Evolutionary conservation across 2,113 vertebrate species (phyloP).

Genomic region (Ariopsis seemanni): DNA sequence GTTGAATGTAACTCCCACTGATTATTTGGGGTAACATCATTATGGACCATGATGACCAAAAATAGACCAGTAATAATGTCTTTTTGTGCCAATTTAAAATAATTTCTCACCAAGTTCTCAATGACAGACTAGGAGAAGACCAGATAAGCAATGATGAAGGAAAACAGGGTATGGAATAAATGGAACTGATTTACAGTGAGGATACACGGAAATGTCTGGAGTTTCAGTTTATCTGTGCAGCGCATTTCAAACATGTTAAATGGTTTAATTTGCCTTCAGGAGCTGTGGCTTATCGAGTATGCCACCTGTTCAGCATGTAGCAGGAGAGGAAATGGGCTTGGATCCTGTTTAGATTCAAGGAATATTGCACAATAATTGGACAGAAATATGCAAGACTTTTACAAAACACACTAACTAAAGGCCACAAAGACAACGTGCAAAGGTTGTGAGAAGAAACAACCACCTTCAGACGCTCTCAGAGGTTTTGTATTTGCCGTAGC

Average conservation of each 20-base stretch:
- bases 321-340: not conserved
- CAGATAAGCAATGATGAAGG: not conserved
- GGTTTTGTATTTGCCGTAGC: not conserved
- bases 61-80: not conserved
- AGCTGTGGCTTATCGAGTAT: not conserved
- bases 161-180: not conserved
- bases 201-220: not conserved
- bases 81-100: not conserved
- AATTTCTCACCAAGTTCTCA: not conserved
- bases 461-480: not conserved
- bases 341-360: not conserved
- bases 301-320: not conserved
- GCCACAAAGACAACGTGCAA: too few relatives aligned
- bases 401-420: too few relatives aligned
- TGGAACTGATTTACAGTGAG: not conserved
- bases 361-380: not conserved
- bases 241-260: not conserved
- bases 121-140: not conserved
- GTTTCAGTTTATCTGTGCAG: not conserved
- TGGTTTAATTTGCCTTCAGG: not conserved
- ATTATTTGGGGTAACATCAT: not conserved
- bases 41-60: not conserved
- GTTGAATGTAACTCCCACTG: not conserved
- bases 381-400: not conserved
- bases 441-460: not conserved